Conservation (phyloP, 2,113 vertebrate species). For the Aleadryas rufinucha region DNA sequence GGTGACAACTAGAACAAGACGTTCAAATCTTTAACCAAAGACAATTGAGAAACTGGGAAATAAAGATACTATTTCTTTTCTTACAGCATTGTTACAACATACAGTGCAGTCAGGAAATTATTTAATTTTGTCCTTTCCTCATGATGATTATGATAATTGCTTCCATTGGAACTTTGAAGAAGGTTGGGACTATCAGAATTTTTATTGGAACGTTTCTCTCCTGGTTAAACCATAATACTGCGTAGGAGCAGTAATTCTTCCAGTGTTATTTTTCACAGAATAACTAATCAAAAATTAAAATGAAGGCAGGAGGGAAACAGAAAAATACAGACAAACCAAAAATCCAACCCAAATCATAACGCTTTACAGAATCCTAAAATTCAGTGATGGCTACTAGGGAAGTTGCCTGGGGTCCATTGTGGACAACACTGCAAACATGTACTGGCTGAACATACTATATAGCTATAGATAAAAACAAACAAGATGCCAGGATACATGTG, state of each 20-base stretch:
- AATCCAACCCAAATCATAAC: background rate
- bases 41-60: background rate
- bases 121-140: background rate
- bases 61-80: background rate
- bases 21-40: background rate
- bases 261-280: background rate
- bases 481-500: background rate
- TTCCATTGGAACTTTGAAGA: background rate
- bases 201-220: background rate
- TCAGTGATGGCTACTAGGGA: background rate
- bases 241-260: background rate
- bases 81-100: background rate
- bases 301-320: background rate
- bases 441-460: background rate
- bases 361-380: background rate
- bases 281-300: background rate
- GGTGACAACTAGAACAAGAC: background rate
- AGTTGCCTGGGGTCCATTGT: background rate
- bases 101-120: background rate
- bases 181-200: background rate
- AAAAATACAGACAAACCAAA: background rate
- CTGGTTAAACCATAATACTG: background rate
- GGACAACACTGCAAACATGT: background rate
- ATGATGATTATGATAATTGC: background rate
- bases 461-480: background rate